Percentiles rank a stretch among this genome's conserved stretches.
These are phyloP conservation scores for Presbytis comata DNA, from an alignment of 2,797 vertebrate species.

Conservation along the genomic window DNA sequence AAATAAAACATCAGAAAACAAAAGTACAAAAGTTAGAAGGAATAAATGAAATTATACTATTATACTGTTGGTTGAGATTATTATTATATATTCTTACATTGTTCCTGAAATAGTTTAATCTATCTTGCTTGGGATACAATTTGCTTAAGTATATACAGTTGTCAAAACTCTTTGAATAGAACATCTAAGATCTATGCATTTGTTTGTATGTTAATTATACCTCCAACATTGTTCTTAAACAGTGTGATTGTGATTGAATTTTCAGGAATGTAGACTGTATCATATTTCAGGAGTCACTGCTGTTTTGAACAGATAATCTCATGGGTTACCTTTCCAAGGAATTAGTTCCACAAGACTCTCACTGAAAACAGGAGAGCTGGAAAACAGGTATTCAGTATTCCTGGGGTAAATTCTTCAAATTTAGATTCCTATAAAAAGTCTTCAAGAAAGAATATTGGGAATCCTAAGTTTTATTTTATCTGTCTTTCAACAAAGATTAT, in stretches of 20 bases:
- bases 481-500: neutral
- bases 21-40: neutral
- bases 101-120: too few relatives aligned
- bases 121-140: too few relatives aligned
- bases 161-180: too few relatives aligned
- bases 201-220: too few relatives aligned
- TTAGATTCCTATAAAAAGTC: neutral
- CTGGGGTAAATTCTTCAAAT: neutral
- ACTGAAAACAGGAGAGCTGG: neutral
- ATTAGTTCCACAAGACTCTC: neutral
- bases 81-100: too few relatives aligned
- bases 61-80: too few relatives aligned
- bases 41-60: too few relatives aligned
- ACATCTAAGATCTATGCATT: too few relatives aligned
- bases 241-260: too few relatives aligned
- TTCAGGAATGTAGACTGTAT: too few relatives aligned
- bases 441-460: neutral
- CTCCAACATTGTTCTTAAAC: too few relatives aligned
- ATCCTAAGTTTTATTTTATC: neutral
- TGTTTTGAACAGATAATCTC: neutral
- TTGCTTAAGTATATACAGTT: too few relatives aligned
- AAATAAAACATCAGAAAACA: neutral
- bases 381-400: neutral
- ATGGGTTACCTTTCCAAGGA: neutral
- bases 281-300: neutral